These are phyloP conservation scores for Enteromius unitaeniatus DNA, from an alignment of 2,797 vertebrate species.

Conservation along the genomic window DNA sequence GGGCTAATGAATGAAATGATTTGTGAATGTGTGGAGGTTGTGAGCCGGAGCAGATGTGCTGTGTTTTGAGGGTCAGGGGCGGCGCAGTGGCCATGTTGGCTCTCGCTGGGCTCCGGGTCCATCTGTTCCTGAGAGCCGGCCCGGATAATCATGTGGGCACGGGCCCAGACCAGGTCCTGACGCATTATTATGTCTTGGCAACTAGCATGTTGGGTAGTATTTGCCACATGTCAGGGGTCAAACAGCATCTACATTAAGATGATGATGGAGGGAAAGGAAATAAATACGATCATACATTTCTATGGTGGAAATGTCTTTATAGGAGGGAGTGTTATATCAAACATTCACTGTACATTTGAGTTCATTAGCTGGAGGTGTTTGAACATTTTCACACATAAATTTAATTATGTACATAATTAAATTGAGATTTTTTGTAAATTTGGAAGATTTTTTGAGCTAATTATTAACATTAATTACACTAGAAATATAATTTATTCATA, in stretches of 20 bases:
- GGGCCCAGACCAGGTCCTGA: constrained; percentile 37
- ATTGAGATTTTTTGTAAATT: background rate
- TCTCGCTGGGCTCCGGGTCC: constrained; percentile 28
- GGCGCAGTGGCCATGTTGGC: constrained; percentile 24
- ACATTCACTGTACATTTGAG: background rate
- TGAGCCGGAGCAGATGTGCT: constrained; percentile 36
- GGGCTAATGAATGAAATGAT: constrained; percentile 22
- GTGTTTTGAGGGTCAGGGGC: constrained; percentile 35
- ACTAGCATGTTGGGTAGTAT: background rate
- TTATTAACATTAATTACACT: background rate
- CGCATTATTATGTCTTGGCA: constrained; percentile 40
- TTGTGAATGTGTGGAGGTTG: constrained; percentile 13
- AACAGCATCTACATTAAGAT: background rate
- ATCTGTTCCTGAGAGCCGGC: constrained; percentile 46
- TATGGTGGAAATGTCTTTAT: background rate
- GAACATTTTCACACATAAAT: background rate
- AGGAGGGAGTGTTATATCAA: background rate
- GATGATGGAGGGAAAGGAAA: background rate
- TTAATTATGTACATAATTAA: background rate
- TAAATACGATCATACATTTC: background rate
- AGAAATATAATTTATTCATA: background rate
- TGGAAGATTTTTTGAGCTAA: background rate
- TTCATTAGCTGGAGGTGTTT: background rate
- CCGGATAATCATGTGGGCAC: constrained; percentile 38
- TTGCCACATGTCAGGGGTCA: constrained; percentile 19